These are phyloP conservation scores for Zaprionus lachaisei DNA, from an alignment of 1,140 invertebrate species.

Conservation along the genomic window DNA sequence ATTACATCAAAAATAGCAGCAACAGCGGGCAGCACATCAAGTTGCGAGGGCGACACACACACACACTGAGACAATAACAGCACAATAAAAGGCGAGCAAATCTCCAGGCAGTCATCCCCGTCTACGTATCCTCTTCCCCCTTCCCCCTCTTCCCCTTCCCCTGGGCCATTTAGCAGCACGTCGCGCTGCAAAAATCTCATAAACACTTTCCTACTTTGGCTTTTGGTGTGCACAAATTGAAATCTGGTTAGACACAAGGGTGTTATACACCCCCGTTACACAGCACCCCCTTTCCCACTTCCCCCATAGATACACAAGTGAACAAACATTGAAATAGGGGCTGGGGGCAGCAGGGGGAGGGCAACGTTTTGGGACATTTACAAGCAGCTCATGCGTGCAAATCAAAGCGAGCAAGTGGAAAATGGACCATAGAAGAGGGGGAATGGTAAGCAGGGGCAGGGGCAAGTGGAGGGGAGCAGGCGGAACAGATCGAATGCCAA, in stretches of 20 bases:
- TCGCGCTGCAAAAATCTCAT: constrained; percentile 70
- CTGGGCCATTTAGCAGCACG: constrained; percentile 55
- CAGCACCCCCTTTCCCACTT: not conserved
- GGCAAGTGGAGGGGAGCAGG: not conserved
- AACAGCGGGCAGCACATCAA: constrained; percentile 26
- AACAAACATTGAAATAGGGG: constrained; percentile 23
- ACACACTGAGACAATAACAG: constrained; percentile 27
- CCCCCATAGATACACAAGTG: constrained; percentile 1
- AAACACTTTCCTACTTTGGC: constrained; percentile 72
- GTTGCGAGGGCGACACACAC: constrained; percentile 47
- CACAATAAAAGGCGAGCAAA: constrained; percentile 52
- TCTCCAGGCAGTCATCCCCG: constrained; percentile 47
- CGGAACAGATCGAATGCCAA: constrained; percentile 19
- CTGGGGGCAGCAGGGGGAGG: not conserved
- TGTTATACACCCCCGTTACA: constrained; percentile 11
- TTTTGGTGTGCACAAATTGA: constrained; percentile 68
- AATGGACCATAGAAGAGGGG: constrained; percentile 27
- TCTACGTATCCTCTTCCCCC: not conserved
- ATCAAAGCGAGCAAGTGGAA: constrained; percentile 60
- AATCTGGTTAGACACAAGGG: constrained; percentile 72
- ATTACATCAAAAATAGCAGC: constrained; percentile 75
- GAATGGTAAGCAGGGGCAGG: not conserved
- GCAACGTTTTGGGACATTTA: constrained; percentile 36
- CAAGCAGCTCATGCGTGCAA: constrained; percentile 63
- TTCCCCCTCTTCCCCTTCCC: not conserved